Evolutionary conservation across 2,113 vertebrate genomes (phyloP).

Genomic region (Catagonus wagneri): DNA sequence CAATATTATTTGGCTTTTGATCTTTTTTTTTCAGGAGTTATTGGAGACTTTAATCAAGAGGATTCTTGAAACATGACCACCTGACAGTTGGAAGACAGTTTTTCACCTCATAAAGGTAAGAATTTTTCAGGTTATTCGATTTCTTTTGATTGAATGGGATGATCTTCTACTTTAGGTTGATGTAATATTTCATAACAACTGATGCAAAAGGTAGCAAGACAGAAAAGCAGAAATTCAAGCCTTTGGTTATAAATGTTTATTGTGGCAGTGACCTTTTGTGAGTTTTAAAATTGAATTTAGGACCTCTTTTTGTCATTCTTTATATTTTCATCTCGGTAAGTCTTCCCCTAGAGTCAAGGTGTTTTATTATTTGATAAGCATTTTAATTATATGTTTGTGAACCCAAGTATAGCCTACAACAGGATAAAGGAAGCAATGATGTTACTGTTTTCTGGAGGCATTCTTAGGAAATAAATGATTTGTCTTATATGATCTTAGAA

Average conservation of each 20-base stretch:
- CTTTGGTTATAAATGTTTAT: background rate
- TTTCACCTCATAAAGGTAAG: background rate
- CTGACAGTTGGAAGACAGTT: background rate
- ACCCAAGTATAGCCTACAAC: background rate
- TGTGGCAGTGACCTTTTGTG: background rate
- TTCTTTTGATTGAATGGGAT: background rate
- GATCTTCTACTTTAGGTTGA: background rate
- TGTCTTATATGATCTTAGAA: background rate
- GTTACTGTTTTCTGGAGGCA: background rate
- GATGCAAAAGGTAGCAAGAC: background rate
- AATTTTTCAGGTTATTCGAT: slow-evolving; percentile 7
- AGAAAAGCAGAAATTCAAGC: background rate
- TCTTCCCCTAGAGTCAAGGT: background rate
- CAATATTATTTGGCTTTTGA: background rate
- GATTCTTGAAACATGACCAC: background rate
- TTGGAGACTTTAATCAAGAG: background rate
- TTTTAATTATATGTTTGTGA: slow-evolving; percentile 53
- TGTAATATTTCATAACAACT: slow-evolving; percentile 27
- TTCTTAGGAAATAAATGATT: background rate
- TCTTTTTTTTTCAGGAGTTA: slow-evolving; percentile 21
- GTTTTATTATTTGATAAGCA: slow-evolving; percentile 46
- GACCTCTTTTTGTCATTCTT: background rate
- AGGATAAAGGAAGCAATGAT: background rate
- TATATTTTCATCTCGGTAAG: background rate
- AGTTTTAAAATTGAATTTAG: slow-evolving; percentile 54